Evolutionary conservation across 2,888 invertebrate genomes (phyloP).

Genomic region (Phengaris alcon): DNA sequence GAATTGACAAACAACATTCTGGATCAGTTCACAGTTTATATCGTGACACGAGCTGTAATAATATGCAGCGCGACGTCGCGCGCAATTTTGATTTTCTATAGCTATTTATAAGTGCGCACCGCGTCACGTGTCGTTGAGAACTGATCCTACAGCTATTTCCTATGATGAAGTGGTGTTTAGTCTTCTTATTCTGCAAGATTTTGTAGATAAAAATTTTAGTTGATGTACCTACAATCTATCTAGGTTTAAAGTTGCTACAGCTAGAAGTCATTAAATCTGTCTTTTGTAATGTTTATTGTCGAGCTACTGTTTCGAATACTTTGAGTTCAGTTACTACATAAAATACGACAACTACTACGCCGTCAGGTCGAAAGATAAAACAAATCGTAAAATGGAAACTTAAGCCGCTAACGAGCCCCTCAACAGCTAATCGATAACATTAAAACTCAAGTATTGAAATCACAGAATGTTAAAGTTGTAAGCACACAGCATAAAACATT

Average conservation of each 20-base stretch:
- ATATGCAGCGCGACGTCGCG: neutral
- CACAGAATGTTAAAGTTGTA: neutral
- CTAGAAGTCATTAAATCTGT: slow-evolving; percentile 16
- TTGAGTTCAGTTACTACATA: neutral
- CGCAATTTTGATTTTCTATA: too few relatives aligned
- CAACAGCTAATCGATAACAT: neutral
- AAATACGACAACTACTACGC: slow-evolving; percentile 20
- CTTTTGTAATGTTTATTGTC: slow-evolving; percentile 25
- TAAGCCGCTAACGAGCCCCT: slow-evolving; percentile 7
- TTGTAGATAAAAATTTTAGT: neutral
- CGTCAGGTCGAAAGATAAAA: slow-evolving; percentile 20
- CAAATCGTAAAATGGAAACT: neutral
- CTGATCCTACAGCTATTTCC: neutral
- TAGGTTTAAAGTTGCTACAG: slow-evolving; percentile 15
- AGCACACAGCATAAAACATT: neutral
- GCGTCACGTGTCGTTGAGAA: too few relatives aligned
- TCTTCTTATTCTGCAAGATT: slow-evolving; percentile 19
- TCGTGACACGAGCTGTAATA: neutral
- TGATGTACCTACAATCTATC: neutral
- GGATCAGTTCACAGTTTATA: too few relatives aligned
- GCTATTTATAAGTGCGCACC: too few relatives aligned
- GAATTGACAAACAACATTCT: neutral
- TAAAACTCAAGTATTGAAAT: slow-evolving; percentile 11
- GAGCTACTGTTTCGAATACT: slow-evolving; percentile 20
- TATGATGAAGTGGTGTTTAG: slow-evolving; percentile 14